phyloP scores from a whole-genome alignment of 2,113 vertebrate species.

The Rhadina sibilatrix region DNA sequence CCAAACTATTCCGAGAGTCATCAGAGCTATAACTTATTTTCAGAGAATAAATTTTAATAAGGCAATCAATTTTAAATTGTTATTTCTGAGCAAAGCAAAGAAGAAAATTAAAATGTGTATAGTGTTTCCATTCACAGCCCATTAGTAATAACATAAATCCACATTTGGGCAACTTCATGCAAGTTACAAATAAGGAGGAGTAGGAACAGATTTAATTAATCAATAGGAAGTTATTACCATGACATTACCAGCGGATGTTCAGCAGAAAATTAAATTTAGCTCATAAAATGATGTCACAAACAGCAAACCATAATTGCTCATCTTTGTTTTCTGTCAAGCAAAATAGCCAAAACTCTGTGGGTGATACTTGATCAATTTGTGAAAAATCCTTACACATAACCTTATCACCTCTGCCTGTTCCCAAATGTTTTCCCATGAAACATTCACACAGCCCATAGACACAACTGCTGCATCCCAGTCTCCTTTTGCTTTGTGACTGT shows the following conservation, averaged over 20 bases:
- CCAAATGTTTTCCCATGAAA: neutral
- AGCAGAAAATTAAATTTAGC: slow-evolving; percentile 79
- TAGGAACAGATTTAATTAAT: slow-evolving; percentile 63
- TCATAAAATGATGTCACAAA: slow-evolving; percentile 73
- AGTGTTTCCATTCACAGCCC: neutral
- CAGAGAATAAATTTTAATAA: neutral
- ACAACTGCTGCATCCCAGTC: neutral
- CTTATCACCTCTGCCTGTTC: slow-evolving; percentile 21
- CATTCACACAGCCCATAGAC: neutral
- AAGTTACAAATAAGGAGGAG: slow-evolving; percentile 61
- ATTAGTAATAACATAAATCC: neutral
- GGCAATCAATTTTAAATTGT: slow-evolving; percentile 1
- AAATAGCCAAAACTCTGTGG: slow-evolving; percentile 39
- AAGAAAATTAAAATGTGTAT: slow-evolving; percentile 25
- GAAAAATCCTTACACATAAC: slow-evolving; percentile 34
- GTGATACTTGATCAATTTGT: slow-evolving; percentile 12
- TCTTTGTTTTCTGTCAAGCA: slow-evolving; percentile 63
- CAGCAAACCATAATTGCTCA: slow-evolving; percentile 65
- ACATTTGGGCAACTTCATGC: slow-evolving; percentile 10
- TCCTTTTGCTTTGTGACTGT: neutral
- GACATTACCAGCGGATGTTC: slow-evolving; percentile 75
- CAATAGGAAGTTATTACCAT: slow-evolving; percentile 79
- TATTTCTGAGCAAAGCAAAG: slow-evolving; percentile 2
- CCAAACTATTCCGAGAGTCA: neutral
- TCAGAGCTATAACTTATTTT: neutral